Base-by-base conservation (phyloP, 2,797 vertebrate genomes). In the Diceros bicornis region DNA sequence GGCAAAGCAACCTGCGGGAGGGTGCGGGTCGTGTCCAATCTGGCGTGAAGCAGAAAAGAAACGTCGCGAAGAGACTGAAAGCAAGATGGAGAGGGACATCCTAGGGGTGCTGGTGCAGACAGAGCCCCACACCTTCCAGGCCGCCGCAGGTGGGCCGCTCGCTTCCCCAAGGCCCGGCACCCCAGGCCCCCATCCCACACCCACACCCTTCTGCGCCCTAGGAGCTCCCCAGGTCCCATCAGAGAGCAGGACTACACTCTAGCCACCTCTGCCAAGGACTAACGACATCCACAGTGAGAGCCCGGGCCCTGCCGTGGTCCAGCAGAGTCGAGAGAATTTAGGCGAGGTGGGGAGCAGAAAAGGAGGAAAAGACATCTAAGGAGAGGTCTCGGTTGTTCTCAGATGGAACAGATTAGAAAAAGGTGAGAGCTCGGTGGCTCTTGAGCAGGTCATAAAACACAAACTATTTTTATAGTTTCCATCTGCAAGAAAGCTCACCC, bases 1-100 rank as follows among this genome's bases (percentile, higher is more conserved):
- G 88, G 95, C 97, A 87, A 64, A 94, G 75, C 90, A 95, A 85
- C 86, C 83, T 91, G 71, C 37, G 1, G 94, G 90, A 97, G 89
- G 41, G 87, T 95, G 94, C 10, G 2, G 37, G 77, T 83, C 2
- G 18, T 29, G 74, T 81, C 95, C 95, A 78, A 79, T 77, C 88
- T 93, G 90, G 71, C 23, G 8, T 62, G 64, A 85, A 96, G 79
- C 3, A 91, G 81, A 86, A 91, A 92, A 90, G 89, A 96, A 91
- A 41, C 4, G n/a, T 71, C 17, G 0, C 0, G 16, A 66, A 1
- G 47, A 82, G 59, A 23, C 57, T 17, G 20, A 79, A n/a, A 44
- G 47, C 50, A 7, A 78, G 89, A 41, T 0, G 0, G 1, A 71
- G 50, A 81, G 55, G 44, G 62, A 37, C 41, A 44, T 16, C 64